A percentile compares a stretch with the other conserved stretches of the same genome.
phyloP scores from a whole-genome alignment of 2,888 invertebrate genomes.

The Abrostola triplasia region DNA sequence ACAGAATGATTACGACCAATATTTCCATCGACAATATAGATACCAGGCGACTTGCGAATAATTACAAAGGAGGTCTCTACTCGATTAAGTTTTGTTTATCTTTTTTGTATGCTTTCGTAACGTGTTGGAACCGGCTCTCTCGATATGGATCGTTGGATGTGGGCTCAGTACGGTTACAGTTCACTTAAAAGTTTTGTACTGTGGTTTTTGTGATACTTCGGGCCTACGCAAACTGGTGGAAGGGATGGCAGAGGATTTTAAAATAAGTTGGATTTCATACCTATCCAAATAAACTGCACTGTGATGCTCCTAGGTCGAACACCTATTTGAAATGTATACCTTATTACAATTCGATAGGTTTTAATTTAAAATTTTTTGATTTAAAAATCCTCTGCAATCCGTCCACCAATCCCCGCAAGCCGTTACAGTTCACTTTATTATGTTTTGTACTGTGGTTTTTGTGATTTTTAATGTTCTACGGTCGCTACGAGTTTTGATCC shows the following conservation, averaged over 20 bases:
- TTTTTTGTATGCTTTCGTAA: constrained; percentile 58
- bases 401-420: not conserved
- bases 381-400: too few species aligned
- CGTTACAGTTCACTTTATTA: constrained; percentile 34
- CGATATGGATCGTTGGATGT: constrained; percentile 49
- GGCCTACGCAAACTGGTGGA: constrained; percentile 23
- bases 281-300: too few species aligned
- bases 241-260: too few species aligned
- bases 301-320: too few species aligned
- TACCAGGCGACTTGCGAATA: constrained; percentile 17
- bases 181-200: constrained; percentile 24
- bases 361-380: too few species aligned
- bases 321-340: too few species aligned
- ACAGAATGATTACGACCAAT: not conserved
- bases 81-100: constrained; percentile 53
- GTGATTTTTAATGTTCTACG: not conserved
- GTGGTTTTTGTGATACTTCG: constrained; percentile 46
- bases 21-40: constrained; percentile 7
- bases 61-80: constrained; percentile 31
- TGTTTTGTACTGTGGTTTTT: constrained; percentile 39
- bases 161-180: constrained; percentile 38
- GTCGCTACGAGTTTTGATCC: not conserved
- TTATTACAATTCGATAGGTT: too few species aligned
- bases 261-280: too few species aligned
- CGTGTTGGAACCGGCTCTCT: constrained; percentile 54